Base-by-base conservation (phyloP, 2,888 invertebrate genomes). In the Podabrus alpinus region DNA sequence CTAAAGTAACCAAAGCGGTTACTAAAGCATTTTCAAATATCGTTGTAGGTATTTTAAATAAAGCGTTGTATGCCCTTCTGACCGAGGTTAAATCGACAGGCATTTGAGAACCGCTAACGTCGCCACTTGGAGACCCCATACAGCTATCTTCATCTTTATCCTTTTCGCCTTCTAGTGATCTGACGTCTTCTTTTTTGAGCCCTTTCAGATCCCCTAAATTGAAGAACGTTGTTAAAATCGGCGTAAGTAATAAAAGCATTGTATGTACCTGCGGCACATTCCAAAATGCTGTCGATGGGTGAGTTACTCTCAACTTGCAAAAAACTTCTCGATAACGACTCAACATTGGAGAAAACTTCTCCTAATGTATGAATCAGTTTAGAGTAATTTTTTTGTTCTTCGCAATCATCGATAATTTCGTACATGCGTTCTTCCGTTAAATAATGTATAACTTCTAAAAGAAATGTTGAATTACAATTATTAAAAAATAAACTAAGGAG, bases 91-190 rank as follows among this genome's bases (percentile, higher is more conserved):
- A 89, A 86, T 96, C 95, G n/a, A 95, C 89, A 19, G 88, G 90
- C 0, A 89, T 88, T 19, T 74, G 75, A 11, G 77, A 71, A 29
- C 76, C 73, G 9, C 72, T 74, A 60, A 76, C 69, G 60, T 84
- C 83, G 19, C 82, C 82, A 73, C 86, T 86, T 10, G 84, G 80
- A 13, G 80, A 77, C 78, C 84, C 91, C 86, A 77, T 88, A 75
- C 92, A 90, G 82, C 94, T 92, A 83, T 97, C 96, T 82, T 94
- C 93, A 84, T 97, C 97, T 87, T 97, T 97, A 82, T 97, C 97
- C 79, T 92, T 91, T 85, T 97, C 96, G 69, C 92, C 92, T 85
- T 94, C 94, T 74, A 94, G 87, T 9, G 92, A 90, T 70, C 93
- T 88, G n/a, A 93, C 89, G 78, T 93, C 92, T 86, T 94, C 94